Evolutionary conservation across 2,113 vertebrate genomes (phyloP), one percentile per base, ranked within the genome.

Genomic region (Aptenodytes patagonicus): DNA sequence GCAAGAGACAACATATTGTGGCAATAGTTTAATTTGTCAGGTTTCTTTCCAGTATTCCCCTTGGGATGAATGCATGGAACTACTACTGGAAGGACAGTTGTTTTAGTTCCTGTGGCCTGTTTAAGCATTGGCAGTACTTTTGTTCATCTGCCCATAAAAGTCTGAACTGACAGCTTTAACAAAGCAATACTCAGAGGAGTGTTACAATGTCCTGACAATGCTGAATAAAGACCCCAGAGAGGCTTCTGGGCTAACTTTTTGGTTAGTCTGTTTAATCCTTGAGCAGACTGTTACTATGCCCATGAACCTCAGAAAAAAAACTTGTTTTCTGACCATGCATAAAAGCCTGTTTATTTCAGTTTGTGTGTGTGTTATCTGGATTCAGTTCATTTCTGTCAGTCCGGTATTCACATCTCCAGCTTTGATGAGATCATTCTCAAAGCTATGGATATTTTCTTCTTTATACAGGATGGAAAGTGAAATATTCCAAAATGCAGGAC

Each of bases 291-390:
- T 36, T 57, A 34, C 10, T 54, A 10, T 58, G 17, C 8, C 19
- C 72, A 25, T 46, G 15, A 85, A 76, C 3, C 21, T 75, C 57
- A 76, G 66, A 14, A 60, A 80, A 80, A n/a, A n/a, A 3, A 4
- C 2, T 69, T 26, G 2, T 3, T 36, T 81, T 62, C 46, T 44
- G n/a, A 40, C 2, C 6, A 20, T 7, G 1, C 0, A 0, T 22
- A 80, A 84, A 79, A 72, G 3, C 21, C 20, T 64, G 11, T 42
- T 83, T 73, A n/a, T 79, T 79, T 5, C 2, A 3, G 7, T 57
- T 78, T 71, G 3, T 64, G 20, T 29, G 44, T 40, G 15, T 49
- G 1, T 54, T 78, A 18, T 29, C 36, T 55, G 17, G 8, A 71
- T 58, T 55, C 40, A 72, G 18, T 51, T 64, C 2, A 15, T 66